phyloP scores from a whole-genome alignment of 2,888 invertebrate genomes.

The Panorpa germanica region DNA sequence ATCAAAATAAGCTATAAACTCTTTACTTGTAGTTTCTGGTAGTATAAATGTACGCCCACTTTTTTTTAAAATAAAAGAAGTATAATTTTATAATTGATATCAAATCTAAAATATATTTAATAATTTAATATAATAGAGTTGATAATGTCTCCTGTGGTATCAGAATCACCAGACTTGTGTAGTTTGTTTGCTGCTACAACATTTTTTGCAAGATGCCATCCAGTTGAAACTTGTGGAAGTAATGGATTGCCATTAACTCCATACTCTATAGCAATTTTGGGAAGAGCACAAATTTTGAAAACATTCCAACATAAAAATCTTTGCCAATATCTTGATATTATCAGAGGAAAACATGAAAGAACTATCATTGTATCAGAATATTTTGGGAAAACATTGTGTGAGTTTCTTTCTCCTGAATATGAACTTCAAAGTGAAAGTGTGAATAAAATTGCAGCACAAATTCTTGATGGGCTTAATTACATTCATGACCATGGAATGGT shows the following conservation, averaged over 20 bases:
- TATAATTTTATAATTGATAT: too few relatives aligned
- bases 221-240: slow-evolving; percentile 80
- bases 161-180: too few relatives aligned
- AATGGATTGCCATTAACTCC: slow-evolving; percentile 93
- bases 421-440: slow-evolving; percentile 29
- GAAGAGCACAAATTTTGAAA: slow-evolving; percentile 68
- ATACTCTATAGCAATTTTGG: slow-evolving; percentile 86
- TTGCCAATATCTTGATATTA: slow-evolving; percentile 79
- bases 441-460: slow-evolving; percentile 48
- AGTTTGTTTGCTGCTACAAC: slow-evolving; percentile 86
- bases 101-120: too few relatives aligned
- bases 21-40: too few relatives aligned
- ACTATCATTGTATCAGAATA: slow-evolving; percentile 71
- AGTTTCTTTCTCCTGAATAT: too few relatives aligned
- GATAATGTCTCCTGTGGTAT: too few relatives aligned
- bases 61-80: too few relatives aligned
- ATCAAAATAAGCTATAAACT: too few relatives aligned
- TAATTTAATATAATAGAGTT: too few relatives aligned
- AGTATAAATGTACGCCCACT: too few relatives aligned
- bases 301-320: slow-evolving; percentile 62
- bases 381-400: slow-evolving; percentile 45
- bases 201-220: slow-evolving; percentile 79
- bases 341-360: slow-evolving; percentile 82
- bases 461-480: slow-evolving; percentile 49
- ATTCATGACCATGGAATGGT: slow-evolving; percentile 55